phyloP scores from a whole-genome alignment of 23 tunicate species.

The Aplidium turbinatum region DNA sequence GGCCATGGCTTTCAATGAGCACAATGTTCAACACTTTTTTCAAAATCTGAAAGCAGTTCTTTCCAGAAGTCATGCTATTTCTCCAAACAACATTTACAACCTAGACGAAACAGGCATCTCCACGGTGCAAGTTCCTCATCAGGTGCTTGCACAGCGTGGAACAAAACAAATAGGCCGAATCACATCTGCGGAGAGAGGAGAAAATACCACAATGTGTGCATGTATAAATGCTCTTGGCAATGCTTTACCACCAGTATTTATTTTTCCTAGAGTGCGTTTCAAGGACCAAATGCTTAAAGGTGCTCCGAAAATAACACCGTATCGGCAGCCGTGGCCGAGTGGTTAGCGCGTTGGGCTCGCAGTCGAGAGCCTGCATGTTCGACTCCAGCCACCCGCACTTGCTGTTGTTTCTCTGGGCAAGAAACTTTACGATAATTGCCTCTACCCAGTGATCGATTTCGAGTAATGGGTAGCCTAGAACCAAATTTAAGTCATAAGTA shows the following conservation, averaged over 20 bases:
- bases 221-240: slow-evolving; percentile 40
- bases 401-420: too few relatives aligned
- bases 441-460: too few relatives aligned
- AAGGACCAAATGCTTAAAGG: background rate
- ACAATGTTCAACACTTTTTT: too few relatives aligned
- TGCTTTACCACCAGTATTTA: slow-evolving; percentile 33
- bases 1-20: too few relatives aligned
- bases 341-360: too few relatives aligned
- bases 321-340: too few relatives aligned
- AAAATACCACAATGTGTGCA: slow-evolving; percentile 37
- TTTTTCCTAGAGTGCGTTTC: slow-evolving; percentile 31
- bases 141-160: slow-evolving; percentile 28
- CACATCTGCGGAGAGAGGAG: slow-evolving; percentile 33
- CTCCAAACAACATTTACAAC: slow-evolving; percentile 31
- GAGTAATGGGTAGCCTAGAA: too few relatives aligned
- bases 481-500: too few relatives aligned
- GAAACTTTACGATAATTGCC: too few relatives aligned
- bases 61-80: background rate
- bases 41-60: background rate
- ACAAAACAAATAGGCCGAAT: slow-evolving; percentile 35
- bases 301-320: too few relatives aligned
- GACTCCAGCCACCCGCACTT: too few relatives aligned
- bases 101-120: slow-evolving; percentile 45
- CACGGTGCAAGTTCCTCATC: slow-evolving; percentile 20
- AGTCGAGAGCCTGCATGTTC: too few relatives aligned